phyloP scores from a whole-genome alignment of 2,113 vertebrate species.

The Okapia johnstoni region DNA sequence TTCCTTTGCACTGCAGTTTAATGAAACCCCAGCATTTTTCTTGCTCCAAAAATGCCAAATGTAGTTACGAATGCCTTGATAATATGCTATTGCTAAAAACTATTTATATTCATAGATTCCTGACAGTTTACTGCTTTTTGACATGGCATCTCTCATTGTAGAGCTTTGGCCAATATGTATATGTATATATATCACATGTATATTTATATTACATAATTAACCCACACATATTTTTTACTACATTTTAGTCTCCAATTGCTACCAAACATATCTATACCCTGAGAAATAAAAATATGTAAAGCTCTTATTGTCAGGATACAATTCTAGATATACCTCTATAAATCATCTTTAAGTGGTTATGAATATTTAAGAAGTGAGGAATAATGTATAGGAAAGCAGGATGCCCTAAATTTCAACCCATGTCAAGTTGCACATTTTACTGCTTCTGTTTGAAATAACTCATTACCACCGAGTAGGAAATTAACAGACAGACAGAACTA shows the following conservation, averaged over 20 bases:
- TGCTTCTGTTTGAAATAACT: constrained; percentile 71
- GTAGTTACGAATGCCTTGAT: constrained; percentile 81
- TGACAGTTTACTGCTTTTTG: constrained; percentile 80
- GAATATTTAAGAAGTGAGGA: constrained; percentile 74
- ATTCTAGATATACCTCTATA: constrained; percentile 54
- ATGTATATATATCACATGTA: constrained; percentile 18
- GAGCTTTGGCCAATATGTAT: constrained; percentile 51
- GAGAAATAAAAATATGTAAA: constrained; percentile 60
- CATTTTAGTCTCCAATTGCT: constrained; percentile 55
- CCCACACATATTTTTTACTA: constrained; percentile 39
- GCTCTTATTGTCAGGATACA: constrained; percentile 46
- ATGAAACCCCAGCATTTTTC: constrained; percentile 77
- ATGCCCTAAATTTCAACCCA: constrained; percentile 78
- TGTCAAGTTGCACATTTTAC: constrained; percentile 71
- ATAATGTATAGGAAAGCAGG: constrained; percentile 71
- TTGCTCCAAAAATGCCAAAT: constrained; percentile 83
- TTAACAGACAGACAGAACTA: constrained; percentile 59
- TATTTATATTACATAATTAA: constrained; percentile 60
- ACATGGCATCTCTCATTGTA: constrained; percentile 66
- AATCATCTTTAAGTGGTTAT: constrained; percentile 76
- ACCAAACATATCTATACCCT: constrained; percentile 57
- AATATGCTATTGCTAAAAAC: constrained; percentile 80
- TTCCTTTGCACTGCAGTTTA: constrained; percentile 64
- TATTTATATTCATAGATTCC: constrained; percentile 82
- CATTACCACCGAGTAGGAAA: constrained; percentile 74